Base-by-base conservation (phyloP, 2,797 vertebrate genomes). In the Melanotaenia maccullochi region DNA sequence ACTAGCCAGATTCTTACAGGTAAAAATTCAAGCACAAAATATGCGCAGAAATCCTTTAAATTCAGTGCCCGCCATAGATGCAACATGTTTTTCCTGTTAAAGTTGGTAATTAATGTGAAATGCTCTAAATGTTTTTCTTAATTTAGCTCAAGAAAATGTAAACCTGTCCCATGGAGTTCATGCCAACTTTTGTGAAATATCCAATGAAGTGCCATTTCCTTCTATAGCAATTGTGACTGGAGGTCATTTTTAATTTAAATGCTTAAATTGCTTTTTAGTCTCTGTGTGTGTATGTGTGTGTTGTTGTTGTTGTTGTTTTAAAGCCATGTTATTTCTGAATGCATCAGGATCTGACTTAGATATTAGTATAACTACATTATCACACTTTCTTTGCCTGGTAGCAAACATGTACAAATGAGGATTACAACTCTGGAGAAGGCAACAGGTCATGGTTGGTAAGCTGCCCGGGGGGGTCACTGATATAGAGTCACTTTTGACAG, bases 391-490 rank as follows among this genome's bases (percentile, higher is more conserved):
- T 82, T 93, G 90, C 90, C 91, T 92, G 82, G 86, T 92, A 93
- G 91, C 90, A 87, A 93, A 90, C 75, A 85, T 87, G 88, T 82
- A 92, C 87, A 93, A 91, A 89, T 85, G 85, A 90, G 88, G 92
- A 93, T 93, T 94, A 93, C 87, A 92, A 93, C 88, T 91, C 86
- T 85, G 89, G 89, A 89, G 91, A 92, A 90, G 87, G 94, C 93
- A 94, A 95, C 93, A 94, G 94, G 93, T 95, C 92, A 94, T 94
- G 93, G 90, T 92, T 90, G 89, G 90, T 94, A 93, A 94, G 92
- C 91, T 94, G 92, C 93, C 93, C 82, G 89, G 82, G 90, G 90
- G 93, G 93, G 93, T 93, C 93, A 93, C 89, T 92, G 93, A 93
- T 92, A 93, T 92, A 93, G 89, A 91, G 92, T 91, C 90, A 90